Evolutionary conservation across 1,140 invertebrate species (phyloP).

Genomic region (Armadillidium nasatum): DNA sequence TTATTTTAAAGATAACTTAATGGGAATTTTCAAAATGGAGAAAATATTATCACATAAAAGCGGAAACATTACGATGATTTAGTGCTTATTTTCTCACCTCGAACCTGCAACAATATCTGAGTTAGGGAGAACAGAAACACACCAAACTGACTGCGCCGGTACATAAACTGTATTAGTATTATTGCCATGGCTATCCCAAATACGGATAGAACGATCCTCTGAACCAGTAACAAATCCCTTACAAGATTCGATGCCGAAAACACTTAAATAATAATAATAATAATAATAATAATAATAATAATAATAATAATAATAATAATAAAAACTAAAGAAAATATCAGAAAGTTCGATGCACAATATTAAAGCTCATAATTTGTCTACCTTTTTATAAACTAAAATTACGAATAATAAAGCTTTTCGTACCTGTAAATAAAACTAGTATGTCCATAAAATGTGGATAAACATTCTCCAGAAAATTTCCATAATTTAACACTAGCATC

Average conservation of each 20-base stretch:
- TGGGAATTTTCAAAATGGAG: too few relatives aligned
- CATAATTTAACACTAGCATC: slow-evolving; percentile 79
- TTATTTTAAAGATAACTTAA: too few relatives aligned
- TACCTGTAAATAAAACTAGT: slow-evolving; percentile 60
- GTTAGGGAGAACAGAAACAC: slow-evolving; percentile 70
- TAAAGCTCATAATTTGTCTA: background rate
- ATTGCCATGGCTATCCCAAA: slow-evolving; percentile 66
- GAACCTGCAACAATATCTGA: slow-evolving; percentile 84
- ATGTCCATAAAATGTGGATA: slow-evolving; percentile 74
- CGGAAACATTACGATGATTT: too few relatives aligned
- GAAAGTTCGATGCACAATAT: too few relatives aligned
- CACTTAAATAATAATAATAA: too few relatives aligned
- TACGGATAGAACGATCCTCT: slow-evolving; percentile 79
- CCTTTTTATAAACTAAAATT: slow-evolving; percentile 63
- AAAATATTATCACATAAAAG: too few relatives aligned
- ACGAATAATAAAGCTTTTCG: slow-evolving; percentile 47
- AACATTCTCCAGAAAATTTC: slow-evolving; percentile 69
- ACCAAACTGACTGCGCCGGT: slow-evolving; percentile 85
- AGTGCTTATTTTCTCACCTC: slow-evolving; percentile 52
- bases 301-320: too few relatives aligned
- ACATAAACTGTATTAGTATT: slow-evolving; percentile 64
- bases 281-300: too few relatives aligned
- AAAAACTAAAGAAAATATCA: too few relatives aligned
- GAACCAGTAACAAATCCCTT: slow-evolving; percentile 64
- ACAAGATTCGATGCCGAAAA: background rate